A percentile compares a stretch with the other conserved stretches of the same genome.
Conservation (phyloP, 30 jellyfish, hydroid and myxozoan species). For the Calvadosia cruxmelitensis region DNA sequence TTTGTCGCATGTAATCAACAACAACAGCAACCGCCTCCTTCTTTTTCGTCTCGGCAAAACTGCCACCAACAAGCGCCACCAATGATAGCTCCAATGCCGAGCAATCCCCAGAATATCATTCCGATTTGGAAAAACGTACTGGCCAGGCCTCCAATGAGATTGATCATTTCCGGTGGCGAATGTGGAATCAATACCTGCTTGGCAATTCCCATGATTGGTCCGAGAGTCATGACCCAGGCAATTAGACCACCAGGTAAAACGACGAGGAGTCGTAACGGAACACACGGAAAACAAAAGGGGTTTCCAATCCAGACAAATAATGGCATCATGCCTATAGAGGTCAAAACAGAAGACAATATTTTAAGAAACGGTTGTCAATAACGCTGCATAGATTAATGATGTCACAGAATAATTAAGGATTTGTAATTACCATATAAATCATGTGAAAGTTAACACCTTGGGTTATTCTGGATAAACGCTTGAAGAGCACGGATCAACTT, state of each 20-base stretch:
- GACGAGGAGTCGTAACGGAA: slow-evolving; percentile 75
- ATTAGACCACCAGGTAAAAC: slow-evolving; percentile 94
- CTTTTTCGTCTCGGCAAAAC: slow-evolving; percentile 74
- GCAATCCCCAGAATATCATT: slow-evolving; percentile 91
- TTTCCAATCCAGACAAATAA: slow-evolving; percentile 86
- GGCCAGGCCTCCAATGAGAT: slow-evolving; percentile 67
- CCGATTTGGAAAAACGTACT: slow-evolving; percentile 85
- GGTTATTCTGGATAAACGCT: no score
- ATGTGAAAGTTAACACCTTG: no score
- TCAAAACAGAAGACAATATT: not conserved
- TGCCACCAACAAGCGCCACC: slow-evolving; percentile 68
- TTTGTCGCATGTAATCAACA: no score
- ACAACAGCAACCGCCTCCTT: slow-evolving; percentile 50
- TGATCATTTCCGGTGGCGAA: slow-evolving; percentile 81
- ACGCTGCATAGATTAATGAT: no score
- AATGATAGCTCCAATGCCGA: slow-evolving; percentile 47
- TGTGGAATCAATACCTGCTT: slow-evolving; percentile 47
- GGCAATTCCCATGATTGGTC: slow-evolving; percentile 89
- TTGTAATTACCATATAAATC: no score
- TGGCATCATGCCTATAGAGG: slow-evolving; percentile 88
- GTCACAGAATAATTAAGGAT: no score
- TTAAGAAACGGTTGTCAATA: not conserved
- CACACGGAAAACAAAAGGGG: slow-evolving; percentile 93
- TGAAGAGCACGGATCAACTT: no score
- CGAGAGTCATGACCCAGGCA: slow-evolving; percentile 87